Base-by-base conservation (phyloP, 30 jellyfish, hydroid and myxozoan species). In the Sanderia malayensis region DNA sequence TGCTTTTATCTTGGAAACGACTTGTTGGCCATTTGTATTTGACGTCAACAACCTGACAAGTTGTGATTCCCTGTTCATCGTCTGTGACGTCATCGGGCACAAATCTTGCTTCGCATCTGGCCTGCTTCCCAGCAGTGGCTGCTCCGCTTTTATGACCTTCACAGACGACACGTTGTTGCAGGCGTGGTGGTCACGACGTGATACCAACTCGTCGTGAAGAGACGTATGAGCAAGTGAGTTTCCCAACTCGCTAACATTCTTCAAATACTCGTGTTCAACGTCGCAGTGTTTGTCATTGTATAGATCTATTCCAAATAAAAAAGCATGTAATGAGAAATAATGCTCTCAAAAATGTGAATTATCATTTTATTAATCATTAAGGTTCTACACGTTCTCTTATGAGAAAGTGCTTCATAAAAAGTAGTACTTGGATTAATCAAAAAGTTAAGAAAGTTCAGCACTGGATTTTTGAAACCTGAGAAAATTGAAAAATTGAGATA, bases 211-310 rank as follows among this genome's bases (percentile, higher is more conserved):
- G 52, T 77, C 89, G 23, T 77, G 64, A 7, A 77, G 70, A 2
- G 92, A n/a, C 2, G 92, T 68, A 55, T 80, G 92, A 37, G 83
- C 71, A 7, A 68, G 28, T 7, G 92, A 58, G 33, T 77, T 61
- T 1, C 81, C 89, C 34, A 77, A 29, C 3, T 77, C 89, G n/a
- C 41, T 47, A 62, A 77, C 29, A 24, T 64, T 77, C 31, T 53
- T 77, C 53, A 63, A 69, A 59, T 77, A 66, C 1, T 77, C 89
- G 53, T 77, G 89, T 4, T 77, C 89, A 9, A 9, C 49, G 20
- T 77, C 89, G 33, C 65, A 74, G 33, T 8, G 22, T 49, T 33
- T 63, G 17, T 77, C 81, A 31, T 10, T 67, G 45, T 44, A 61
- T 20, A 47, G 49, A 46, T 65, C 81, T 64, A 4, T 49, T 15